A percentile compares a stretch with the other conserved stretches of the same genome.
phyloP scores from a whole-genome alignment of 2,888 invertebrate species.

The Neoaliturus tenellus region DNA sequence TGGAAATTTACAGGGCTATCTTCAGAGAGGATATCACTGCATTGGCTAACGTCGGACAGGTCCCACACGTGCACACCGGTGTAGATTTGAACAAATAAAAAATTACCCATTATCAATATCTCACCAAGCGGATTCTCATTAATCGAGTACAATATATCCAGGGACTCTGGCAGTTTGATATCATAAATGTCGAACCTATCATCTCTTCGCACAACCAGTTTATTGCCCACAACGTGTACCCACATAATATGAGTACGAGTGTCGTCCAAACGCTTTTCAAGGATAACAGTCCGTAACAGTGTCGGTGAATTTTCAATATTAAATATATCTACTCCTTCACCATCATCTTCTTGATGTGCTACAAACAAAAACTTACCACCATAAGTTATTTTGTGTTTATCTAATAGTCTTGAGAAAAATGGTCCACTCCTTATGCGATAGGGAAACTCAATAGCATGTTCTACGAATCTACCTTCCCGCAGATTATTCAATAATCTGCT shows the following conservation, averaged over 20 bases:
- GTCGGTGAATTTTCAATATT: neutral
- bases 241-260: neutral
- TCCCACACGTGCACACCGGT: neutral
- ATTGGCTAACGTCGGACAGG: neutral
- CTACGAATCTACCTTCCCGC: neutral
- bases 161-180: neutral
- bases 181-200: neutral
- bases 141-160: neutral
- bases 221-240: neutral
- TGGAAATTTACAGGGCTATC: neutral
- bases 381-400: neutral
- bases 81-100: neutral
- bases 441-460: neutral
- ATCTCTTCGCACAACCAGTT: neutral
- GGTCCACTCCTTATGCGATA: too few relatives aligned
- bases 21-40: neutral
- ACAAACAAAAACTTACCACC: neutral
- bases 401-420: neutral
- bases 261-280: neutral
- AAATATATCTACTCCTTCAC: neutral
- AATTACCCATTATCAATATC: neutral
- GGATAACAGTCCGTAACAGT: neutral
- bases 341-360: neutral
- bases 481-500: conserved; percentile 15
- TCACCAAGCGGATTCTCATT: neutral